A percentile compares a stretch with the other conserved stretches of the same genome.
Conservation (phyloP, 2,888 invertebrate genomes). For the Prionchulus punctatus region DNA sequence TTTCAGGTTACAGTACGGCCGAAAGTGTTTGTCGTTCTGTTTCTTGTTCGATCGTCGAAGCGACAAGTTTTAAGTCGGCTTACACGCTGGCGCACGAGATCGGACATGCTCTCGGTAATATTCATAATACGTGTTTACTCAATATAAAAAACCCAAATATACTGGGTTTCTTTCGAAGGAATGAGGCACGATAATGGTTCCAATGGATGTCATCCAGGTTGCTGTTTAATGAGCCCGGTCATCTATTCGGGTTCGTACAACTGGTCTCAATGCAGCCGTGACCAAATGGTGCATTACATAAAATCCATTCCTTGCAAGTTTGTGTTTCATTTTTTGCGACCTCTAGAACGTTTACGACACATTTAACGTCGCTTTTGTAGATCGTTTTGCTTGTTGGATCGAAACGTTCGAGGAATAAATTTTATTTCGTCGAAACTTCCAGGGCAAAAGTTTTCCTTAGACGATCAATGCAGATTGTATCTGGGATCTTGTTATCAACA, state of each 20-base stretch:
- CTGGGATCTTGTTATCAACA: conserved; percentile 4
- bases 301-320: neutral
- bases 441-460: conserved; percentile 8
- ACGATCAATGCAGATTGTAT: conserved; percentile 8
- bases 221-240: conserved; percentile 11
- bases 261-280: conserved; percentile 7
- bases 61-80: conserved; percentile 10
- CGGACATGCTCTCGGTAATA: conserved; percentile 9
- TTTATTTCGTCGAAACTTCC: neutral
- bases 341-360: too few species aligned
- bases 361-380: too few species aligned
- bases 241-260: conserved; percentile 5
- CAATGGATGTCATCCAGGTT: conserved; percentile 2
- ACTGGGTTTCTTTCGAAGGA: conserved; percentile 4
- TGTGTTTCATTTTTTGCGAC: too few species aligned
- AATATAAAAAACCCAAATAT: too few species aligned
- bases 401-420: too few species aligned
- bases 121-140: neutral
- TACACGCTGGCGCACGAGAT: conserved; percentile 11
- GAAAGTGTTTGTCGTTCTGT: conserved; percentile 6
- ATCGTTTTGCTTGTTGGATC: too few species aligned
- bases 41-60: conserved; percentile 11
- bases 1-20: conserved; percentile 10
- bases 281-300: neutral
- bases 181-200: conserved; percentile 7